A percentile compares a stretch with the other conserved stretches of the same genome.
Conservation (phyloP, 2,797 vertebrate genomes). For the Ptychobarbus kaznakovi region DNA sequence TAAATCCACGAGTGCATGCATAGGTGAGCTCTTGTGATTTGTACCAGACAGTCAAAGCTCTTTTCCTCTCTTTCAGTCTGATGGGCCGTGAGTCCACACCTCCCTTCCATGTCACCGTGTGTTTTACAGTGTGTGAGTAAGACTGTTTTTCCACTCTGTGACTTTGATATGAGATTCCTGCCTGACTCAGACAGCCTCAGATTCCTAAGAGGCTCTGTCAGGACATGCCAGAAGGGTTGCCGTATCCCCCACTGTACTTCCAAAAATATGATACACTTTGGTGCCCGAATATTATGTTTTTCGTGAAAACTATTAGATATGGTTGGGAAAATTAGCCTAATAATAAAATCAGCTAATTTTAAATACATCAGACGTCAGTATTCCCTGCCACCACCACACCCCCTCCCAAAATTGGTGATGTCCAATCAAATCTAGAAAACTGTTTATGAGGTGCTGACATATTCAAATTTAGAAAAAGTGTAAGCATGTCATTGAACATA, state of each 20-base stretch:
- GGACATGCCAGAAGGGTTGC: conserved; percentile 67
- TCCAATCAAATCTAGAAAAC: background rate
- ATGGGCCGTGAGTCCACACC: conserved; percentile 40
- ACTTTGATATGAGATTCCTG: conserved; percentile 67
- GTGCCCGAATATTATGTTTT: background rate
- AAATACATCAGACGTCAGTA: background rate
- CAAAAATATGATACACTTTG: conserved; percentile 43
- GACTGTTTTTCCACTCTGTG: conserved; percentile 51
- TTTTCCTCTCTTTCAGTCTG: conserved; percentile 36
- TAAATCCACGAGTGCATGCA: conserved; percentile 33
- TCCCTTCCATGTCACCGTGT: conserved; percentile 45
- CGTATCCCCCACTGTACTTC: conserved; percentile 69
- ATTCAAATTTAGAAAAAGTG: background rate
- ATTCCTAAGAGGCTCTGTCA: conserved; percentile 67
- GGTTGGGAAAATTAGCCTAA: background rate
- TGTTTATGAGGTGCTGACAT: background rate
- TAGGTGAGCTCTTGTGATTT: conserved; percentile 40
- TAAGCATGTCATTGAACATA: background rate
- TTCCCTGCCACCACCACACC: background rate
- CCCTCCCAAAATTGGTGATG: background rate
- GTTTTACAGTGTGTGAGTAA: conserved; percentile 56
- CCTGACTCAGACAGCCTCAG: conserved; percentile 60
- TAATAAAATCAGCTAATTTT: background rate
- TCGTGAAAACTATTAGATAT: background rate
- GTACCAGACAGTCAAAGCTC: conserved; percentile 44